Conservation (phyloP, 2,797 vertebrate genomes). For the Poeciliopsis turneri region DNA sequence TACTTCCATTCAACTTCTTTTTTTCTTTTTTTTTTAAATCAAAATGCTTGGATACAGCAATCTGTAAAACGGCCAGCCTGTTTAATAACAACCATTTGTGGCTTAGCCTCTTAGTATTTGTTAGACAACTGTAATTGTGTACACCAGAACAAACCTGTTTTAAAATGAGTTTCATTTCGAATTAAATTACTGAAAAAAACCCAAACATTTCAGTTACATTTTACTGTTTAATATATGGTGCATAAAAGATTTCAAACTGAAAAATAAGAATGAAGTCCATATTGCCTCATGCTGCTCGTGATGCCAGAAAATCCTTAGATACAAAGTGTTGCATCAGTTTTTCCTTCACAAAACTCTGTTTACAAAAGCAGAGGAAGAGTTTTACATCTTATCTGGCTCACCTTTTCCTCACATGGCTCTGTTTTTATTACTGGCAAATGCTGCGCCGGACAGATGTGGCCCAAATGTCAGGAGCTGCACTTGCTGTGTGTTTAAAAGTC, state of each 20-base stretch:
- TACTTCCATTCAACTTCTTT: background rate
- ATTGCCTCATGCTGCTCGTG: background rate
- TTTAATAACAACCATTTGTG: background rate
- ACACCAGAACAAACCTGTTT: background rate
- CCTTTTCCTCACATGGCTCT: background rate
- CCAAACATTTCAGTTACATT: background rate
- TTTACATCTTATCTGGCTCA: slow-evolving; percentile 2
- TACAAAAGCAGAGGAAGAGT: background rate
- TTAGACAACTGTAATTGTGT: background rate
- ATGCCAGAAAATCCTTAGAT: background rate
- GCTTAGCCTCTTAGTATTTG: background rate
- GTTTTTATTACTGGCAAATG: background rate
- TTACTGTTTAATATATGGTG: background rate
- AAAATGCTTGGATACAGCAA: too few species aligned
- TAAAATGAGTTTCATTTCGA: background rate
- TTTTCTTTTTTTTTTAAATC: too few species aligned
- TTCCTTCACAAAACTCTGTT: background rate
- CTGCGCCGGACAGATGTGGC: background rate
- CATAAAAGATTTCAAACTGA: background rate
- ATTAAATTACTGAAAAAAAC: background rate
- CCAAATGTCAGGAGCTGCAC: background rate
- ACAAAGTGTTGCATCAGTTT: background rate
- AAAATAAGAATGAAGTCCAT: background rate
- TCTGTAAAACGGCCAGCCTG: too few species aligned
- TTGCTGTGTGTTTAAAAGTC: too few species aligned